Evolutionary conservation across 2,113 vertebrate species (phyloP).

Genomic region (Scalopus aquaticus): DNA sequence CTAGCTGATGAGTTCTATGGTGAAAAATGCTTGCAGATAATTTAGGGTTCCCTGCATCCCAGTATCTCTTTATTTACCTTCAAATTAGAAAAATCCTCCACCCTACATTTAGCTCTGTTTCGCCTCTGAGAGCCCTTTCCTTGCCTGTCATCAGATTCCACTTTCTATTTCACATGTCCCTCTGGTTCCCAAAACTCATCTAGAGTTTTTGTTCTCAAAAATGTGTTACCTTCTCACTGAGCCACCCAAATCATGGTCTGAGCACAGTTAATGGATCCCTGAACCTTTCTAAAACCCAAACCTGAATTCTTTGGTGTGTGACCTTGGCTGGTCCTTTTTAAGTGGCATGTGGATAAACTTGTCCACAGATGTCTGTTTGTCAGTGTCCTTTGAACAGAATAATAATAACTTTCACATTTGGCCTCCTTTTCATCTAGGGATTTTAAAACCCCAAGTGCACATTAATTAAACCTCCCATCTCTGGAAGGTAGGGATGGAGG

Average conservation of each 20-base stretch:
- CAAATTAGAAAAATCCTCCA: not conserved
- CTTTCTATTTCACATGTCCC: not conserved
- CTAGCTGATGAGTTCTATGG: not conserved
- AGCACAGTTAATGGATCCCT: not conserved
- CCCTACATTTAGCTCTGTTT: not conserved
- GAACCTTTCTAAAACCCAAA: not conserved
- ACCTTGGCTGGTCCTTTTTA: not conserved
- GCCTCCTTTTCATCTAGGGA: conserved; percentile 62
- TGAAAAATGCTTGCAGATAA: not conserved
- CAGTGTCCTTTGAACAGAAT: conserved; percentile 64
- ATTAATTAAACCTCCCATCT: conserved; percentile 58
- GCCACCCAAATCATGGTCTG: not conserved
- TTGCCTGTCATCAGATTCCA: accelerated
- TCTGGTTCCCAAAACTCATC: not conserved
- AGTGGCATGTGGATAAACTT: conserved; percentile 18
- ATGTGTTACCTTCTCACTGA: not conserved
- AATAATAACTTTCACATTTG: conserved; percentile 67
- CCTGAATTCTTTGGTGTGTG: not conserved
- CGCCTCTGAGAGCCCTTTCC: not conserved
- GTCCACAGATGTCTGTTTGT: conserved; percentile 33
- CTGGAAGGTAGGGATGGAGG: conserved; percentile 37
- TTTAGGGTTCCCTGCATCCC: not conserved
- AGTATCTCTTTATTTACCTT: not conserved
- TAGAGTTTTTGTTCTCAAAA: not conserved
- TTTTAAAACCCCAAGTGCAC: conserved; percentile 53